Evolutionary conservation across 2,797 vertebrate species (phyloP), one percentile per base, ranked within the genome.

Genomic region (Helicolenus hilgendorfi): DNA sequence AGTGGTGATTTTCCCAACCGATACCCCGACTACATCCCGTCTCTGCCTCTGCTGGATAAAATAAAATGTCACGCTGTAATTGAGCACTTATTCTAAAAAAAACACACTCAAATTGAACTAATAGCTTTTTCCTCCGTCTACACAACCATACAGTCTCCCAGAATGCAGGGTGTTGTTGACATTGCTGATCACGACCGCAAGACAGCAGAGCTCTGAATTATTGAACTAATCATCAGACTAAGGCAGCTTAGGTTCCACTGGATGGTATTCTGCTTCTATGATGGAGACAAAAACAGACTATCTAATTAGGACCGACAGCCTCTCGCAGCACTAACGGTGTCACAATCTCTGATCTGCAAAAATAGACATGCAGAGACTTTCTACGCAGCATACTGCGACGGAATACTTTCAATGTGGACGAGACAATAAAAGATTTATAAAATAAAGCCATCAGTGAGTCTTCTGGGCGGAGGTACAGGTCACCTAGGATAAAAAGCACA

Each of bases 151-250:
- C 31, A 53, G 38, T 18, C 72, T 65, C 35, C 56, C 8, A 73
- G n/a, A 63, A 22, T 53, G 18, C 41, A 60, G 38, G 4, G 49
- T 56, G 65, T 58, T 77, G 27, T 36, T 79, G 70, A 77, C 45
- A 70, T 70, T 24, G 72, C 77, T 49, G 45, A 72, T 89, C 77
- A 81, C 83, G 72, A 55, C 11, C 1, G 41, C 24, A 63, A 85
- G 85, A 90, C 58, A 77, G 45, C 49, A 72, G 63, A 59, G 74
- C 62, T 59, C 83, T 96, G 86, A 94, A 96, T 97, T 94, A 97
- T 95, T 97, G 29, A 97, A 75, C 15, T 70, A 63, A 87, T 93
- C 80, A 89, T 92, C 89, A 93, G 83, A 86, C 84, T 49, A 64
- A 75, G 20, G 85, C 81, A 55, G 88, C 80, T 94, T 86, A 85